phyloP scores from a whole-genome alignment of 2,888 invertebrate genomes.

The Cantharis nigra region DNA sequence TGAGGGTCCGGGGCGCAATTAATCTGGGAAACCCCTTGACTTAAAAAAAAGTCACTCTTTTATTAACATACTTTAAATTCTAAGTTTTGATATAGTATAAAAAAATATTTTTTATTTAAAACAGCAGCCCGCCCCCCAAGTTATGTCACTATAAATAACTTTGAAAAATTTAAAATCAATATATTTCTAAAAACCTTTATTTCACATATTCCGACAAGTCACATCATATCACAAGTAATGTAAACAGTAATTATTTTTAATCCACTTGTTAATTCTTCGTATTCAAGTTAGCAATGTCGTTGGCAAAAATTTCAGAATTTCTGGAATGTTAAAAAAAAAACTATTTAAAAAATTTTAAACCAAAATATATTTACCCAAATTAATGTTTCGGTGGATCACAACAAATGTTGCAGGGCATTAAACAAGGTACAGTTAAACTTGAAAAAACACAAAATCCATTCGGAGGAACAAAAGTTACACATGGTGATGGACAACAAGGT shows the following conservation, averaged over 20 bases:
- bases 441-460: conserved; percentile 2
- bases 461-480: not conserved
- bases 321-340: not conserved
- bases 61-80: no score
- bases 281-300: not conserved
- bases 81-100: no score
- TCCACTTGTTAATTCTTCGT: not conserved
- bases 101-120: no score
- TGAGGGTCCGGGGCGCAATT: no score
- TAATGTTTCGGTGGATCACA: not conserved
- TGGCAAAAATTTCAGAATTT: not conserved
- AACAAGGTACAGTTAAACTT: not conserved
- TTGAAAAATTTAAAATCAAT: not conserved
- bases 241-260: not conserved
- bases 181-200: not conserved
- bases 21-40: no score
- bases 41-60: no score
- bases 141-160: no score
- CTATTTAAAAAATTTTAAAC: not conserved
- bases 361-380: not conserved
- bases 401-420: not conserved
- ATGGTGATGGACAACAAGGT: not conserved
- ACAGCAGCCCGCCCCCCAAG: no score
- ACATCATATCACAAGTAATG: not conserved
- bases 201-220: not conserved